Conservation (phyloP, 2,113 vertebrate genomes). For the Barbus barbus region DNA sequence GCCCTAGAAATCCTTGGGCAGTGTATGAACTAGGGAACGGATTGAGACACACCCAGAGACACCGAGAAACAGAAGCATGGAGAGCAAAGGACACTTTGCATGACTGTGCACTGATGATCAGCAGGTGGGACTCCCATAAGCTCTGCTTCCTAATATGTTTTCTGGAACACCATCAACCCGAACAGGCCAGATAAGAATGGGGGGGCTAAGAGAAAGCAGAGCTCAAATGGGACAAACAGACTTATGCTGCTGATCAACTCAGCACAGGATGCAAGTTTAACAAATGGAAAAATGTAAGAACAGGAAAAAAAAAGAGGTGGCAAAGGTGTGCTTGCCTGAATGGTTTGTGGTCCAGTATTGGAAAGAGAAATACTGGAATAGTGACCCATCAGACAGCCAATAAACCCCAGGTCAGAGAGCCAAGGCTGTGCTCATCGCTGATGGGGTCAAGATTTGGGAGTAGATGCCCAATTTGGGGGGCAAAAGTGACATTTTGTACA, state of each 20-base stretch:
- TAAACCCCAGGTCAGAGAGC: constrained; percentile 96
- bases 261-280: constrained; percentile 82
- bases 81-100: constrained; percentile 69
- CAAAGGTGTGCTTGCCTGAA: constrained; percentile 66
- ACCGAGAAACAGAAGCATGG: constrained; percentile 68
- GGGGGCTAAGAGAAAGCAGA: neutral
- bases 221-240: neutral
- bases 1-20: neutral
- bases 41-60: constrained; percentile 54
- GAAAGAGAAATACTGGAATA: constrained; percentile 74
- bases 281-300: constrained; percentile 60
- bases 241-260: constrained; percentile 82
- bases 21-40: constrained; percentile 42
- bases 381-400: constrained; percentile 87
- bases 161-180: neutral
- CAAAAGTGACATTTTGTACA: constrained; percentile 45
- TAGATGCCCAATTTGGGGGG: constrained; percentile 46
- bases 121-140: constrained; percentile 39
- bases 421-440: constrained; percentile 61
- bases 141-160: neutral
- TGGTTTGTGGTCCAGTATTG: constrained; percentile 78
- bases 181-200: neutral
- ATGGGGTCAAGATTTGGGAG: constrained; percentile 56
- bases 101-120: constrained; percentile 74
- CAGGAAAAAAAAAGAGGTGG: constrained; percentile 38